phyloP scores from a whole-genome alignment of 2,797 vertebrate genomes.

The Amblyraja radiata region DNA sequence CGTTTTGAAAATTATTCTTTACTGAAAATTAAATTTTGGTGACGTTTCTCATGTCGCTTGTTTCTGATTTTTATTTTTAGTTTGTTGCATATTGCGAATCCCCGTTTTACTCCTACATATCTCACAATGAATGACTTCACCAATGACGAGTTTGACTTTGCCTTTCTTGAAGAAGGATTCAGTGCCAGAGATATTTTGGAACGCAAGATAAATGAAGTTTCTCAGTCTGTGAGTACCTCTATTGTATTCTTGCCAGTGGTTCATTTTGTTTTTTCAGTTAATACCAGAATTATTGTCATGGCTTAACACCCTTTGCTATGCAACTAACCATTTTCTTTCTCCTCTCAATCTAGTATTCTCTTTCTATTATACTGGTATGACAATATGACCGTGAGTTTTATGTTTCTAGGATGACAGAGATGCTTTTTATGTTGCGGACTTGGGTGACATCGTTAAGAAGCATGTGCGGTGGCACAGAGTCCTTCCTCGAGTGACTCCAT shows the following conservation, averaged over 20 bases:
- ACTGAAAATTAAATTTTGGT: not conserved
- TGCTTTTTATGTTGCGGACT: slow-evolving; percentile 90
- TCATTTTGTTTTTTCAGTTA: not conserved
- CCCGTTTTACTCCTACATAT: slow-evolving; percentile 43
- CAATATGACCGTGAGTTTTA: not conserved
- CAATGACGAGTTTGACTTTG: slow-evolving; percentile 70
- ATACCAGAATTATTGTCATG: not conserved
- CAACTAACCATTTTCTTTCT: not conserved
- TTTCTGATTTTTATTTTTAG: slow-evolving; percentile 47
- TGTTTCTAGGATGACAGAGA: slow-evolving; percentile 82
- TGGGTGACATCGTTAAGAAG: slow-evolving; percentile 89
- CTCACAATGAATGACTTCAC: slow-evolving; percentile 60
- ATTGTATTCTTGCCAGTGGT: not conserved
- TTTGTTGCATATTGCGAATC: slow-evolving; percentile 49
- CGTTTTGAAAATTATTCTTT: not conserved
- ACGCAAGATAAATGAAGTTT: slow-evolving; percentile 91
- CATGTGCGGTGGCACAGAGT: slow-evolving; percentile 80
- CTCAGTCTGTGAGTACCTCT: slow-evolving; percentile 69
- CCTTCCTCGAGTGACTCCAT: slow-evolving; percentile 81
- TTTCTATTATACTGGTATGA: not conserved
- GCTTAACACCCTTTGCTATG: not conserved
- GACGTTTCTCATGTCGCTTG: not conserved
- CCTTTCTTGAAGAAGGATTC: slow-evolving; percentile 91
- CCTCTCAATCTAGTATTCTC: not conserved
- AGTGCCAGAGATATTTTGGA: slow-evolving; percentile 84